Conservation (phyloP, 30 jellyfish, hydroid and myxozoan genomes). For the Sanderia malayensis region DNA sequence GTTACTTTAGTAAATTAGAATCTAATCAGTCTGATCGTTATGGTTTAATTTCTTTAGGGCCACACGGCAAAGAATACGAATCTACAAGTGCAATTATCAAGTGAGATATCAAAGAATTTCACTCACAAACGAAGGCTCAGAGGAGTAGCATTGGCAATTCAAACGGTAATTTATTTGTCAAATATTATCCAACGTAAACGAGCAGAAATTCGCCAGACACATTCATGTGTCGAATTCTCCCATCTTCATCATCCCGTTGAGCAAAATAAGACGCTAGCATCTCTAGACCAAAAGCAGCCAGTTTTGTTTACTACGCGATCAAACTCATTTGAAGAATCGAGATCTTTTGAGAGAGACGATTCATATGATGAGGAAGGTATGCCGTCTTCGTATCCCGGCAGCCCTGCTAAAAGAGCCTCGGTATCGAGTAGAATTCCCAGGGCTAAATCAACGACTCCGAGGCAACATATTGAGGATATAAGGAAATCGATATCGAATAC, state of each 20-base stretch:
- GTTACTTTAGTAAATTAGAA: neutral
- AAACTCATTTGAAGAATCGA: slow-evolving; percentile 59
- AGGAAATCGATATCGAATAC: slow-evolving; percentile 75
- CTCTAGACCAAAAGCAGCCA: slow-evolving; percentile 40
- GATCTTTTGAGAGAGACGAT: slow-evolving; percentile 42
- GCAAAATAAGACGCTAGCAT: slow-evolving; percentile 13
- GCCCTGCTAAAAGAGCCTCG: slow-evolving; percentile 66
- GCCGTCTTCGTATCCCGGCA: slow-evolving; percentile 47
- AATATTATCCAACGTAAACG: slow-evolving; percentile 63
- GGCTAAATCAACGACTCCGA: slow-evolving; percentile 73
- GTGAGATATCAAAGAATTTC: slow-evolving; percentile 70
- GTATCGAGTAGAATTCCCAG: slow-evolving; percentile 84
- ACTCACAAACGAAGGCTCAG: slow-evolving; percentile 64
- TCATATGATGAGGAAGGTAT: slow-evolving; percentile 32
- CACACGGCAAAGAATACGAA: slow-evolving; percentile 81
- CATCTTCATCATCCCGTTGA: slow-evolving; percentile 5
- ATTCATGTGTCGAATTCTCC: slow-evolving; percentile 40
- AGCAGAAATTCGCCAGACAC: slow-evolving; percentile 33
- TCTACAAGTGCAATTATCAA: slow-evolving; percentile 65
- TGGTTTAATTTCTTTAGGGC: slow-evolving; percentile 60
- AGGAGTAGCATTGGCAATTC: slow-evolving; percentile 92
- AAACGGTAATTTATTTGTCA: slow-evolving; percentile 90
- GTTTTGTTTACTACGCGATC: slow-evolving; percentile 18
- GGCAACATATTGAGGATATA: slow-evolving; percentile 84
- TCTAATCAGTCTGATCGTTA: too few relatives aligned